phyloP scores from a whole-genome alignment of 2,797 vertebrate species.

The Melanogrammus aeglefinus region DNA sequence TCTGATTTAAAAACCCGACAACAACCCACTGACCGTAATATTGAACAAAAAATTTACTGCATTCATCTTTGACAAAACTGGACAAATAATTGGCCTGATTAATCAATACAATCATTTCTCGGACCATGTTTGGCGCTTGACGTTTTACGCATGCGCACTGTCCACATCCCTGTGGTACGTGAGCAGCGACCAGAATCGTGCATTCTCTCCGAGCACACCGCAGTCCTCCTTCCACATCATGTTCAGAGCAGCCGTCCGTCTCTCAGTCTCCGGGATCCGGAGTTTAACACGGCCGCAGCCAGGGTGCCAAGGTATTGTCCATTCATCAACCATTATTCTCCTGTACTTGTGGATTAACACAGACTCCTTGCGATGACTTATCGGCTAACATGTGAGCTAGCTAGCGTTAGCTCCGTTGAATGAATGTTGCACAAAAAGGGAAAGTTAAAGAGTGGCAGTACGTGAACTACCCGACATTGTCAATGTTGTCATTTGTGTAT shows the following conservation, averaged over 20 bases:
- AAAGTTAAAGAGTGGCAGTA: background rate
- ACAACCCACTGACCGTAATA: background rate
- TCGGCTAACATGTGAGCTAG: background rate
- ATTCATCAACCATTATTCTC: background rate
- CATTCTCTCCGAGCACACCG: background rate
- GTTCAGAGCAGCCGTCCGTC: slow-evolving; percentile 76
- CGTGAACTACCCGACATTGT: background rate
- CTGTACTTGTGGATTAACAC: background rate
- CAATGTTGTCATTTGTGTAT: background rate
- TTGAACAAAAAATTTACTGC: background rate
- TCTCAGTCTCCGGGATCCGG: slow-evolving; percentile 74
- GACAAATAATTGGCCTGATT: background rate
- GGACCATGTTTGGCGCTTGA: background rate
- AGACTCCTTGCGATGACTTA: background rate
- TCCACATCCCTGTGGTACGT: background rate
- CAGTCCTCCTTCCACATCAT: slow-evolving; percentile 55
- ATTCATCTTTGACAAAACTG: background rate
- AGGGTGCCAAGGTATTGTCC: slow-evolving; percentile 60
- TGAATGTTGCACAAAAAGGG: background rate
- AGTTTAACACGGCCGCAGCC: slow-evolving; percentile 64
- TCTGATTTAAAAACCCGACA: too few relatives aligned
- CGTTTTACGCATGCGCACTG: background rate
- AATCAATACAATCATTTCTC: background rate
- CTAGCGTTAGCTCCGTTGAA: background rate
- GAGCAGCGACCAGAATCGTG: background rate